A percentile compares a stretch with the other conserved stretches of the same genome.
Conservation (phyloP, 2,797 vertebrate genomes). For the Pelochelys cantorii region DNA sequence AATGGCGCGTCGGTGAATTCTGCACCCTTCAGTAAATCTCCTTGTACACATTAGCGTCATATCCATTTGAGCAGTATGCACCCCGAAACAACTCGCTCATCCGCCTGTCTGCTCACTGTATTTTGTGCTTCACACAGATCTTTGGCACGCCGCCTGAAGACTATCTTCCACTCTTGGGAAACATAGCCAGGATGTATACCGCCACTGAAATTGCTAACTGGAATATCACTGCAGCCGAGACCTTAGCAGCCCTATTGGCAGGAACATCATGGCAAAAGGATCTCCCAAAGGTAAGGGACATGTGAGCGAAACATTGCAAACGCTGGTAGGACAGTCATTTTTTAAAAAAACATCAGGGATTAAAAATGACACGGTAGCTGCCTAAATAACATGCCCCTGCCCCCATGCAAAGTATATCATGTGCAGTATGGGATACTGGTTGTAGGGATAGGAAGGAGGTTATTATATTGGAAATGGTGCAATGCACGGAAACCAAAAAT, state of each 20-base stretch:
- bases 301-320: background rate
- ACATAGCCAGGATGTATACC: constrained; percentile 23
- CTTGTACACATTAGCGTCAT: background rate
- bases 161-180: constrained; percentile 29
- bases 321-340: background rate
- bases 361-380: background rate
- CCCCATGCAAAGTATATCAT: background rate
- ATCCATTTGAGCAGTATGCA: background rate
- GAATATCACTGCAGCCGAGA: constrained; percentile 35
- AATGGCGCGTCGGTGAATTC: background rate
- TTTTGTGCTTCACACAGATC: background rate
- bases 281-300: background rate
- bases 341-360: background rate
- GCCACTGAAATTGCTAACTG: constrained; percentile 18
- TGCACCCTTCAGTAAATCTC: background rate
- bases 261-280: constrained; percentile 13
- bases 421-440: background rate
- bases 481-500: background rate
- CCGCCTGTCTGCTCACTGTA: background rate
- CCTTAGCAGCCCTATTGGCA: constrained; percentile 4
- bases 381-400: background rate
- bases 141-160: constrained; percentile 3
- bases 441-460: background rate
- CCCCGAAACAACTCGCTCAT: background rate
- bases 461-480: background rate